Conservation (phyloP, 1,140 invertebrate genomes). For the Phortica variegata region DNA sequence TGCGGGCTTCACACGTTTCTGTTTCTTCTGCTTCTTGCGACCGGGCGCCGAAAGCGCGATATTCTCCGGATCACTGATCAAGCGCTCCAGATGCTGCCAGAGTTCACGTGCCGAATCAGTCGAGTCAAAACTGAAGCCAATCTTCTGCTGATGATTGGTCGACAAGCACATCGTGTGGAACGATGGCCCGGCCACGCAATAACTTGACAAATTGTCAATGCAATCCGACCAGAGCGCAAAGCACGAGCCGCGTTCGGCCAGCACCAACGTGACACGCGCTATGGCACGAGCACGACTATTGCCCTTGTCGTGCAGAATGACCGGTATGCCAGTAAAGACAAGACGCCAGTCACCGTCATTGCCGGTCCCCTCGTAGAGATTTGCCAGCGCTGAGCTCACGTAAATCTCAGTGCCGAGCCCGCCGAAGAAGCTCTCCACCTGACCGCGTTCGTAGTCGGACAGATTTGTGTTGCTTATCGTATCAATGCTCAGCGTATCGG, state of each 20-base stretch:
- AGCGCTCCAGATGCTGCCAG: slow-evolving; percentile 66
- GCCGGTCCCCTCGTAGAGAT: slow-evolving; percentile 70
- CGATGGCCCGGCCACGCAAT: slow-evolving; percentile 66
- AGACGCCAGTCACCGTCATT: slow-evolving; percentile 69
- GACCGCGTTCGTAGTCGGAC: slow-evolving; percentile 70
- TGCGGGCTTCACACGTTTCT: slow-evolving; percentile 59
- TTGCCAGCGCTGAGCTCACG: slow-evolving; percentile 78
- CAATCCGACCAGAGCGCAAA: slow-evolving; percentile 84
- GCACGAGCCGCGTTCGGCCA: slow-evolving; percentile 81
- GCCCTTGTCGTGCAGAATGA: slow-evolving; percentile 76
- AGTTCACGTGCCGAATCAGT: slow-evolving; percentile 72
- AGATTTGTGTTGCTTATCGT: slow-evolving; percentile 59
- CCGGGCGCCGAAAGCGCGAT: slow-evolving; percentile 73
- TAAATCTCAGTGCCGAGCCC: slow-evolving; percentile 78
- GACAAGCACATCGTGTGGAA: slow-evolving; percentile 86
- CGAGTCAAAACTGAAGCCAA: slow-evolving; percentile 77
- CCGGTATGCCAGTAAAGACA: slow-evolving; percentile 77
- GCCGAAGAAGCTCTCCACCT: slow-evolving; percentile 78
- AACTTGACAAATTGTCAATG: slow-evolving; percentile 72
- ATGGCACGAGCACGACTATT: slow-evolving; percentile 70
- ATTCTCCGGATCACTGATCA: slow-evolving; percentile 78
- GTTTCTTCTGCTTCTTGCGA: slow-evolving; percentile 62
- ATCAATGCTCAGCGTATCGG: slow-evolving; percentile 50
- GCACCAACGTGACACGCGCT: slow-evolving; percentile 71
- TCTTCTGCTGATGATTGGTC: slow-evolving; percentile 58